Conservation (phyloP, 2,797 vertebrate species). For the Brotula barbata region DNA sequence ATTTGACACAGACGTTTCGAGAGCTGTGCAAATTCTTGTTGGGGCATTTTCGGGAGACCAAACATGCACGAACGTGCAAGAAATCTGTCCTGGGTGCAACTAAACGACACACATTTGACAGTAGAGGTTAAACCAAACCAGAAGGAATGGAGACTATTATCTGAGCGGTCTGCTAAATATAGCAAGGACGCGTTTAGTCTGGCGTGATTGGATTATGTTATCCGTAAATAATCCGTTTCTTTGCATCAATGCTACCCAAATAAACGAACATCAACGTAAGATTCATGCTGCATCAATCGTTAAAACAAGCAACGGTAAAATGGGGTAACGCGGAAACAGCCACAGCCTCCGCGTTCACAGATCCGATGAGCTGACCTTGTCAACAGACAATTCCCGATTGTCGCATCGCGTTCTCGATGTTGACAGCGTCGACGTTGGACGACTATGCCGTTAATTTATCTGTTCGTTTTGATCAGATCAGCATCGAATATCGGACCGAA, state of each 20-base stretch:
- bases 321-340: background rate
- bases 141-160: background rate
- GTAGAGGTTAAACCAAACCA: background rate
- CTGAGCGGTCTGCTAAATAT: slow-evolving; percentile 36
- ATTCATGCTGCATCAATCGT: background rate
- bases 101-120: too few relatives aligned
- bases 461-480: background rate
- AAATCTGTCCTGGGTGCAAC: too few relatives aligned
- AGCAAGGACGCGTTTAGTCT: slow-evolving; percentile 28
- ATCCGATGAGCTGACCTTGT: slow-evolving; percentile 37
- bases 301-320: too few relatives aligned
- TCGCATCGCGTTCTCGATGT: slow-evolving; percentile 9
- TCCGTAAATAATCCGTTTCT: slow-evolving; percentile 6
- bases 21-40: background rate
- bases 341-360: background rate
- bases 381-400: slow-evolving; percentile 16
- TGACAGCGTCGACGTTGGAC: too few relatives aligned
- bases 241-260: background rate
- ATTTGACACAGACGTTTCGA: background rate
- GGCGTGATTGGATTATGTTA: slow-evolving; percentile 39
- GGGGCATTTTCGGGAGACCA: background rate
- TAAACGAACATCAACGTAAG: background rate
- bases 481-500: background rate
- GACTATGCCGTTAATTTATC: background rate
- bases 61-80: too few relatives aligned